A percentile compares a stretch with the other conserved stretches of the same genome.
phyloP scores from a whole-genome alignment of 2,888 invertebrate genomes.

The Andrena bicolor region DNA sequence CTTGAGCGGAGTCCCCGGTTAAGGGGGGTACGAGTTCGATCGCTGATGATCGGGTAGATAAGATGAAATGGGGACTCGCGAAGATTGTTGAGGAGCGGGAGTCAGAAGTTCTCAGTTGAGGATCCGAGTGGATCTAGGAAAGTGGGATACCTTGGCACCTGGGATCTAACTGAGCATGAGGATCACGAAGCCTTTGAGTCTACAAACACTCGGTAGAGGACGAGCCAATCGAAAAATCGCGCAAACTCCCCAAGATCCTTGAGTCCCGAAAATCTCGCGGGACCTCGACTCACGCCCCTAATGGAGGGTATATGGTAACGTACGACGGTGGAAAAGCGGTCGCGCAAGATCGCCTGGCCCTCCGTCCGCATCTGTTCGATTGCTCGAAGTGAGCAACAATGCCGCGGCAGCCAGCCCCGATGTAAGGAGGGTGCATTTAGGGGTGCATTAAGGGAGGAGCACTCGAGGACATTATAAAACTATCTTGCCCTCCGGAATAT shows the following conservation, averaged over 20 bases:
- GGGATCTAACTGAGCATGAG: no score
- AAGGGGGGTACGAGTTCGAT: background rate
- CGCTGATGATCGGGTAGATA: background rate
- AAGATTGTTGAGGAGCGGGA: background rate
- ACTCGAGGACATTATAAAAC: conserved; percentile 82
- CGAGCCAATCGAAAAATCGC: no score
- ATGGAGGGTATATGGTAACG: conserved; percentile 41
- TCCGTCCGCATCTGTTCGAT: conserved; percentile 68
- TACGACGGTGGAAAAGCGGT: conserved; percentile 55
- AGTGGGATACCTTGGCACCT: no score
- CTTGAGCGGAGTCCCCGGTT: background rate
- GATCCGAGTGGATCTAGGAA: no score
- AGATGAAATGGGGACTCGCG: background rate
- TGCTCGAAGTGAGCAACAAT: conserved; percentile 82
- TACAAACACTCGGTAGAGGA: no score
- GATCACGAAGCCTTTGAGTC: no score
- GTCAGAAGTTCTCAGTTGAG: background rate
- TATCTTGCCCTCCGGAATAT: conserved; percentile 74
- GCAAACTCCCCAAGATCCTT: no score
- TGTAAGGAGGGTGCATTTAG: conserved; percentile 68
- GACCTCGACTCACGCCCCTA: conserved; percentile 5
- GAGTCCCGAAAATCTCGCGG: background rate
- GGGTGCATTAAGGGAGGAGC: conserved; percentile 82
- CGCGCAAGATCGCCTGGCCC: conserved; percentile 50
- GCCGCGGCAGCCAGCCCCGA: conserved; percentile 37